Base-by-base conservation (phyloP, 2,113 vertebrate genomes). In the Plecturocebus donacophilus region DNA sequence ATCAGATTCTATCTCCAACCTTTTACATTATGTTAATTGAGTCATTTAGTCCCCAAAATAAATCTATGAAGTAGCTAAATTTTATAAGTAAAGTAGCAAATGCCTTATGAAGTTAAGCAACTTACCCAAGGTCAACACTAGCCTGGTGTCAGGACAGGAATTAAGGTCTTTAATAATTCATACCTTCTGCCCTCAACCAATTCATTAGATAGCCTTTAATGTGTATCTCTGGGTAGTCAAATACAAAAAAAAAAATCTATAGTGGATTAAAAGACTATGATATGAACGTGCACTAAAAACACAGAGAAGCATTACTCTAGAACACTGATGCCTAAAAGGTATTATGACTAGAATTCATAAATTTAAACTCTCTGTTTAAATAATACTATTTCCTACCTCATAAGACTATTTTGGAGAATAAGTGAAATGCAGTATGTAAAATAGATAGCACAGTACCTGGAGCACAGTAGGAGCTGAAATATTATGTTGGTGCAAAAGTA, bases 81-180 rank as follows among this genome's bases (percentile, higher is more conserved):
- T 96, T 90, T 91, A 92, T 64, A 94, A 87, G 21, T 49, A 64
- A 97, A 88, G 40, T 81, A 64, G 49, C 47, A 93, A 95, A 92
- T 66, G 1, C 17, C 27, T n/a, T 79, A 77, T 52, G 68, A 86
- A 71, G 40, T 56, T 95, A 89, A 81, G 61, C 61, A 75, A 56
- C 52, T 94, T 96, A 56, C 38, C 16, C 40, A 87, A 88, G 30
- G 49, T 81, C 81, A 91, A 32, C 30, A 61, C 32, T 42, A 85
- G 20, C 49, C 25, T 94, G 45, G 38, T 96, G 30, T 89, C 56
- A 58, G 71, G 38, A 88, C n/a, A 84, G 32, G 30, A 73, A 54
- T 11, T 20, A 83, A 81, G 17, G 30, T 94, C 79, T 83, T 94
- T 73, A 38, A 88, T 47, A 94, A 96, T 81, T 76, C 52, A 88